These are phyloP conservation scores for Bubo blakistoni DNA, from an alignment of 2,113 vertebrate genomes.

Conservation along the genomic window DNA sequence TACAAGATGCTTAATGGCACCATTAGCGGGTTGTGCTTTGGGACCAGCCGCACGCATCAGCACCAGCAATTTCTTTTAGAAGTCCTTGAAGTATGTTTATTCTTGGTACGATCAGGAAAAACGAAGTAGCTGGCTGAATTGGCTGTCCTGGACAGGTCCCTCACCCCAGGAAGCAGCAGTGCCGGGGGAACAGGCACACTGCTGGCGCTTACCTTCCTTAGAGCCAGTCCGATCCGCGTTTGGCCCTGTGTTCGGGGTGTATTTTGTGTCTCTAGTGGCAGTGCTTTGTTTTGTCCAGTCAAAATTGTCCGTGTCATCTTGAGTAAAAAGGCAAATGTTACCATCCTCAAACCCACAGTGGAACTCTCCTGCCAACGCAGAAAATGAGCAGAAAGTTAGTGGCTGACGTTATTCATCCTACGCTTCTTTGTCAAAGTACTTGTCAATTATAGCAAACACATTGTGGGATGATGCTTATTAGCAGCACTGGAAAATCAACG, in stretches of 20 bases:
- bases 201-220: conserved; percentile 84
- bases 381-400: background rate
- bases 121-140: rapidly evolving
- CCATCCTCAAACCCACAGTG: conserved; percentile 97
- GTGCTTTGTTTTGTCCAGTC: conserved; percentile 98
- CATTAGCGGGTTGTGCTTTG: background rate
- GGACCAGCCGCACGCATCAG: background rate
- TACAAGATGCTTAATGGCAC: background rate
- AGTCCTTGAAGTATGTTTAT: background rate
- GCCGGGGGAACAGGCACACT: rapidly evolving
- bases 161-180: background rate
- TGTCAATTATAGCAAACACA: no score
- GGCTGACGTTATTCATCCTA: no score
- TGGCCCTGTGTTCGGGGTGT: conserved; percentile 96
- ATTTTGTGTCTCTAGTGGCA: conserved; percentile 93
- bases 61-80: rapidly evolving
- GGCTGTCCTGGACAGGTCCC: background rate
- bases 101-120: background rate
- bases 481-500: background rate
- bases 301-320: conserved; percentile 95
- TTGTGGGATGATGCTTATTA: background rate
- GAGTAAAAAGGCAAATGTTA: conserved; percentile 94
- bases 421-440: background rate
- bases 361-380: conserved; percentile 86
- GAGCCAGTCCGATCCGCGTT: conserved; percentile 88